Base-by-base conservation (phyloP, 2,797 vertebrate species). In the Sebastes dallii region DNA sequence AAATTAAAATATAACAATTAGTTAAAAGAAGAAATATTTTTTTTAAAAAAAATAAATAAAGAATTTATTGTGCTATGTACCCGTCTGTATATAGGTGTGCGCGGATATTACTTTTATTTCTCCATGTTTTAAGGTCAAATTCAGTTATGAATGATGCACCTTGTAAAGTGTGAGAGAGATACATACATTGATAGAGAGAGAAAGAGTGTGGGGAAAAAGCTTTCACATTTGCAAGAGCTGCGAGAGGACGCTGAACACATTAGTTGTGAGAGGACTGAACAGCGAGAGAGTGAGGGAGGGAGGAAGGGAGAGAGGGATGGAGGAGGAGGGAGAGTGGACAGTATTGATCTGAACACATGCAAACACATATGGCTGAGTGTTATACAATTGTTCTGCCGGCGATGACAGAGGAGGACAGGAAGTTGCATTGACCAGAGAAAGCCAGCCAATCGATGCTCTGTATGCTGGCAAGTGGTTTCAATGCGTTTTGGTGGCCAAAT, bases 351-450 rank as follows among this genome's bases (percentile, higher is more conserved):
- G 46, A 85, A 82, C 69, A 77, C 78, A 89, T 81, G 34, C 20
- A 78, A 72, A 81, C 82, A 83, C 67, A 80, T 90, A 83, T 84
- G 87, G 85, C 42, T 75, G 36, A 76, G 74, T 72, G 78, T 94
- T 92, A 93, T 75, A 88, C 84, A 92, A 93, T 73, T 81, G 71
- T 71, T 85, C 56, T 67, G 36, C 32, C 16, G 8, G 20, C 32
- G 54, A 83, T 72, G 3, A 80, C 65, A 77, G 32, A 78, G 20
- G 22, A 22, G 52, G 9, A 74, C 66, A 70, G 75, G 80, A 87
- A 83, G 83, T n/a, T 62, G 39, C 8, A 27, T 2, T 77, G 73
- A 68, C 39, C 70, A 81, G 75, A 83, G 39, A 83, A 62, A 83
- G 46, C 30, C 22, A 18, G 18, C 18, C 46, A 50, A 50, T 50